phyloP scores from a whole-genome alignment of 2,113 vertebrate genomes.

The Festucalex cinctus region DNA sequence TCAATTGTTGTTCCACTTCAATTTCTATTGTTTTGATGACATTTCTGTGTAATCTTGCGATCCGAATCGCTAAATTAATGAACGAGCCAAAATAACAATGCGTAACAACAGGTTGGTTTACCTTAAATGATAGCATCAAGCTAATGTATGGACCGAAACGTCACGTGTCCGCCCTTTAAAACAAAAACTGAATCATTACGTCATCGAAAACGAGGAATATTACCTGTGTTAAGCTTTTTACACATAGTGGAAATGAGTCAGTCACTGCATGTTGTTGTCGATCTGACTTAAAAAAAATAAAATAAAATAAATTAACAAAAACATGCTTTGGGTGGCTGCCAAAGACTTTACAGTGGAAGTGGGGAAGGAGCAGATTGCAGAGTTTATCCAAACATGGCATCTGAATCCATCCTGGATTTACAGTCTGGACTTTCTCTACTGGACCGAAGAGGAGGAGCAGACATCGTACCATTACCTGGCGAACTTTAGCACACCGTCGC shows the following conservation, averaged over 20 bases:
- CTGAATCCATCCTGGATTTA: constrained; percentile 70
- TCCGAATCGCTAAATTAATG: neutral
- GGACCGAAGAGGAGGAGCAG: constrained; percentile 58
- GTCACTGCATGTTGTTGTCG: neutral
- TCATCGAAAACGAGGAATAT: neutral
- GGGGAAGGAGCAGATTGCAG: constrained; percentile 72
- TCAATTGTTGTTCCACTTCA: no score
- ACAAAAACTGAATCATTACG: neutral
- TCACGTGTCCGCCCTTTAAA: neutral
- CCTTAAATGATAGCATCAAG: neutral
- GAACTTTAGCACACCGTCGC: constrained; percentile 75
- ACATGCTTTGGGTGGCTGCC: constrained; percentile 59
- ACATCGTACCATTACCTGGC: constrained; percentile 75
- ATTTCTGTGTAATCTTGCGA: neutral
- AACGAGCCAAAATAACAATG: neutral
- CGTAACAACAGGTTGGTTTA: neutral
- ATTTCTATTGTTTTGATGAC: neutral
- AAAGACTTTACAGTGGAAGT: constrained; percentile 73
- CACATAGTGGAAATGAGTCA: neutral
- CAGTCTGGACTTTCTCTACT: constrained; percentile 65
- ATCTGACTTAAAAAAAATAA: neutral
- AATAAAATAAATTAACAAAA: neutral
- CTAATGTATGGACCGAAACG: neutral
- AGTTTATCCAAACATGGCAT: constrained; percentile 75
- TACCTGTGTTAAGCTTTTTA: neutral